phyloP scores from a whole-genome alignment of 2,888 invertebrate genomes.

The Dendrolimus pini region DNA sequence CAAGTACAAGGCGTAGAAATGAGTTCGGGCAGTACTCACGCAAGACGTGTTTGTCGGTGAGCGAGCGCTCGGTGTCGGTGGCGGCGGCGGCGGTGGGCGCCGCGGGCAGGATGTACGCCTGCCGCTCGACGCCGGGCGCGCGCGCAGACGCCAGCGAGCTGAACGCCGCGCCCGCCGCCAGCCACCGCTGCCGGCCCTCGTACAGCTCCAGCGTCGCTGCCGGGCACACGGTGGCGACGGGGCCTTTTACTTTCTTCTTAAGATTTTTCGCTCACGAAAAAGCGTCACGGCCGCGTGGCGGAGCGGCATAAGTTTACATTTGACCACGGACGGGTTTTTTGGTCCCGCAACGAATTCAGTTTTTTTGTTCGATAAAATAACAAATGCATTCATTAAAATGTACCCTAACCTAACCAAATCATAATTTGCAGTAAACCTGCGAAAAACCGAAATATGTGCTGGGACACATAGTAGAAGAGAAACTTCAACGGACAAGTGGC shows the following conservation, averaged over 20 bases:
- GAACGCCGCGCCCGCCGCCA: slow-evolving; percentile 90
- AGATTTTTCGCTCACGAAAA: neutral
- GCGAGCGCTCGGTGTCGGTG: slow-evolving; percentile 94
- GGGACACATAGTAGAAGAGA: no score
- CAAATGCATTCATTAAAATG: no score
- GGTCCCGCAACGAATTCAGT: no score
- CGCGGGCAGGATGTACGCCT: slow-evolving; percentile 91
- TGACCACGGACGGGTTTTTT: no score
- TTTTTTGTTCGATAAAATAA: no score
- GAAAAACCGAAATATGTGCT: no score
- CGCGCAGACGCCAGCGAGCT: slow-evolving; percentile 88
- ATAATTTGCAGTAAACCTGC: no score
- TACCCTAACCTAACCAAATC: no score
- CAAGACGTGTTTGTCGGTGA: slow-evolving; percentile 90
- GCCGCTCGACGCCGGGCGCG: slow-evolving; percentile 81
- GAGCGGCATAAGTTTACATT: neutral
- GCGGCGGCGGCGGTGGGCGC: slow-evolving; percentile 87
- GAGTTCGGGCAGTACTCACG: slow-evolving; percentile 61
- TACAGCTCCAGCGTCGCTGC: slow-evolving; percentile 94
- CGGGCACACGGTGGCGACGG: slow-evolving; percentile 5
- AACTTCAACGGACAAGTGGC: no score
- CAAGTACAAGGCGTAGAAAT: no score
- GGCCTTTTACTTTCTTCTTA: slow-evolving; percentile 3
- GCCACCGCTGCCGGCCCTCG: slow-evolving; percentile 86
- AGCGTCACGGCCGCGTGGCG: no score